Conservation (phyloP, 1,140 invertebrate species). For the Drosophila saltans region DNA sequence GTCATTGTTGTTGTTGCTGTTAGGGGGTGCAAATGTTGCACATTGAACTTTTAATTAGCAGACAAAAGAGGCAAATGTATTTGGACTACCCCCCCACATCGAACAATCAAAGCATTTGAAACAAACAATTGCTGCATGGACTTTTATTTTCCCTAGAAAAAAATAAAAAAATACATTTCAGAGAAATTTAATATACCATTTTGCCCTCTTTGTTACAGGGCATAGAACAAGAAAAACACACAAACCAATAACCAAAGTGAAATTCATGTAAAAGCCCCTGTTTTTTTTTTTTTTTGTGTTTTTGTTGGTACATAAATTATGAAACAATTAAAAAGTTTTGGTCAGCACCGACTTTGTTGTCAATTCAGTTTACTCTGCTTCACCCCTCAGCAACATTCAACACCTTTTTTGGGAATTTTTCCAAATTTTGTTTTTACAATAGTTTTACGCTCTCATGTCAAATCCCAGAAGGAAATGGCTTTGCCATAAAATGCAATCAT, state of each 20-base stretch:
- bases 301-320: conserved; percentile 1
- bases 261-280: neutral
- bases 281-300: neutral
- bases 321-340: conserved; percentile 7
- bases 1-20: conserved; percentile 49
- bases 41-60: conserved; percentile 75
- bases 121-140: neutral
- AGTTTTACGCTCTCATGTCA: neutral
- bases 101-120: neutral
- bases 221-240: neutral
- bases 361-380: neutral
- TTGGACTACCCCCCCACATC: neutral
- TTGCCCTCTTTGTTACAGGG: neutral
- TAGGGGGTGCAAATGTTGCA: conserved; percentile 55
- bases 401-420: neutral
- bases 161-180: too few relatives aligned
- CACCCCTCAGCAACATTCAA: neutral
- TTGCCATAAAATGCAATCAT: conserved; percentile 2
- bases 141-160: neutral
- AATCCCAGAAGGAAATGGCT: neutral
- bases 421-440: neutral
- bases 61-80: conserved; percentile 9
- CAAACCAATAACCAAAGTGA: neutral
- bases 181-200: neutral
- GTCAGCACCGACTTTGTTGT: neutral